Conservation (phyloP, 2,113 vertebrate genomes). For the Dipodomys merriami region DNA sequence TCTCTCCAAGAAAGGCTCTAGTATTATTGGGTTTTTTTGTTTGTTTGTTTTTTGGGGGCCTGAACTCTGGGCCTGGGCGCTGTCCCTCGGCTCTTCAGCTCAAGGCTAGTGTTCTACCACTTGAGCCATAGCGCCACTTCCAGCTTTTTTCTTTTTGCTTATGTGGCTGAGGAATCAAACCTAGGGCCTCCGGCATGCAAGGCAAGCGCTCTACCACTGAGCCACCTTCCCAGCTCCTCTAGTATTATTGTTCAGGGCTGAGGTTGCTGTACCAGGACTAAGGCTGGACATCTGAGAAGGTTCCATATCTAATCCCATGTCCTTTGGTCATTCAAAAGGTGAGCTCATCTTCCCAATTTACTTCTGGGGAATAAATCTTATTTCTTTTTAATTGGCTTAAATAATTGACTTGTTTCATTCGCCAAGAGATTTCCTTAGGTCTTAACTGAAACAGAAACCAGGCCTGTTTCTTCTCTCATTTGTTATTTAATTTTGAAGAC, state of each 20-base stretch:
- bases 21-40: neutral
- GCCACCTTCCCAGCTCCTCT: no score
- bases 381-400: slow-evolving; percentile 55
- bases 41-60: no score
- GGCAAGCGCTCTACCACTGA: no score
- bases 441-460: neutral
- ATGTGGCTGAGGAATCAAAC: no score
- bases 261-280: neutral
- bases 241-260: neutral
- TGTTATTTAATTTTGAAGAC: slow-evolving; percentile 28
- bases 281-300: neutral
- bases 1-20: neutral
- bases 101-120: no score
- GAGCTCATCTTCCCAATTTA: slow-evolving; percentile 39
- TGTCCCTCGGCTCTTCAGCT: no score
- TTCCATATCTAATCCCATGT: neutral
- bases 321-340: slow-evolving; percentile 44
- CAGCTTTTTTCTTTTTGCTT: no score
- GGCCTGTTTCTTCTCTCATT: slow-evolving; percentile 6
- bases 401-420: slow-evolving; percentile 53
- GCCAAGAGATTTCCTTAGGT: slow-evolving; percentile 19
- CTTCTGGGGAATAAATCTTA: neutral
- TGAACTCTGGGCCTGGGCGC: no score
- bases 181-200: no score
- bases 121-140: no score